Percentiles rank a stretch among this genome's conserved stretches.
phyloP scores from a whole-genome alignment of 2,113 vertebrate species.

The Pitta sordida region DNA sequence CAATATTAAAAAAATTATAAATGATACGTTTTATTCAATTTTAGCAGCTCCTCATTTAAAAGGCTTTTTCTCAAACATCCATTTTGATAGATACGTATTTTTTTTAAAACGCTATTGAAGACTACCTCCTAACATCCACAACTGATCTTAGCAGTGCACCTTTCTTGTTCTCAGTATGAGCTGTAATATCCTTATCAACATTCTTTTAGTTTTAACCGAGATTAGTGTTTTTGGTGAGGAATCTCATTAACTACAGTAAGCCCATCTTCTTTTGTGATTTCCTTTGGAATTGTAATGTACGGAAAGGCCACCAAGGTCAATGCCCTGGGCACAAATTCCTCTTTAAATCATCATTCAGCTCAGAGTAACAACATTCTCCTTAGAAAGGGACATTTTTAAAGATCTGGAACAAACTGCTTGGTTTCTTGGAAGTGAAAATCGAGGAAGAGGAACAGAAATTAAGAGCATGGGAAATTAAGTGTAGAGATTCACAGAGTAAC shows the following conservation, averaged over 20 bases:
- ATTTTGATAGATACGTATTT: conserved; percentile 65
- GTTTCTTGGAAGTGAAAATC: not conserved
- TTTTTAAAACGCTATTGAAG: conserved; percentile 70
- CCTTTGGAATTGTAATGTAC: conserved; percentile 79
- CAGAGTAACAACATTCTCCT: conserved; percentile 47
- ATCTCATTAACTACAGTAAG: conserved; percentile 80
- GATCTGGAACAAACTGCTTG: not conserved
- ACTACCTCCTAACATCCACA: conserved; percentile 76
- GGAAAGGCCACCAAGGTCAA: conserved; percentile 74
- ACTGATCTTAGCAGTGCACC: conserved; percentile 77
- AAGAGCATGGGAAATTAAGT: not conserved
- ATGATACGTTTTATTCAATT: conserved; percentile 41
- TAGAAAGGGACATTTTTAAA: conserved; percentile 38
- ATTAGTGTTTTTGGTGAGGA: conserved; percentile 80
- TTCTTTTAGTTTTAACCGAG: conserved; percentile 85
- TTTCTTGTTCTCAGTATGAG: conserved; percentile 78
- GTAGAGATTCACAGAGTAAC: not conserved
- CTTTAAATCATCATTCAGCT: conserved; percentile 67
- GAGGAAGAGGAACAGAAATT: not conserved
- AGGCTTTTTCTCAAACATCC: conserved; percentile 69
- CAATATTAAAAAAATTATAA: conserved; percentile 16
- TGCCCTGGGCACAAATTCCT: conserved; percentile 78
- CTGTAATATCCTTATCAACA: conserved; percentile 83
- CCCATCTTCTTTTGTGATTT: conserved; percentile 78
- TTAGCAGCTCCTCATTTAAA: conserved; percentile 51